A percentile compares a stretch with the other conserved stretches of the same genome.
phyloP scores from a whole-genome alignment of 2,113 vertebrate species.

The Anolis sagrei region DNA sequence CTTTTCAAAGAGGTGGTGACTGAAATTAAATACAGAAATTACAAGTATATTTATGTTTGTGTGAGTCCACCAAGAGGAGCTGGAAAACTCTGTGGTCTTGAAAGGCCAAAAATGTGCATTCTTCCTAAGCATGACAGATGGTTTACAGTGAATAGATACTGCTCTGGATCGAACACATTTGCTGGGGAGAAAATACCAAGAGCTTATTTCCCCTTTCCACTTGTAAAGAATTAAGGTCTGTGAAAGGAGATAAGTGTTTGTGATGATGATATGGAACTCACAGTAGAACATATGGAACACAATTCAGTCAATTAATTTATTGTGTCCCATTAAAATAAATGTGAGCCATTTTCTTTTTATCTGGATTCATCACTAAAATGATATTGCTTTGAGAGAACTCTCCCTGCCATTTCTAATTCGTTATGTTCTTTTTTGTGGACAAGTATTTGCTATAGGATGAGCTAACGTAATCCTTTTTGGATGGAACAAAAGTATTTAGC shows the following conservation, averaged over 20 bases:
- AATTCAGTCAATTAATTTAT: background rate
- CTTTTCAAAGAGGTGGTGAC: too few relatives aligned
- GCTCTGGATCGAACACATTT: too few relatives aligned
- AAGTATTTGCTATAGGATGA: conserved; percentile 29
- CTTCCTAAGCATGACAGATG: background rate
- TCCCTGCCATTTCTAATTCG: conserved; percentile 44
- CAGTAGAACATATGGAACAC: background rate
- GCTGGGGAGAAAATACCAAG: background rate
- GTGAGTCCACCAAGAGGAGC: background rate
- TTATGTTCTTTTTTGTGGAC: conserved; percentile 28
- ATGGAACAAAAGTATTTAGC: conserved; percentile 57
- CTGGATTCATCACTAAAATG: conserved; percentile 4
- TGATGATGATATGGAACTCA: too few relatives aligned
- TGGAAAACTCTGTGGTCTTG: too few relatives aligned
- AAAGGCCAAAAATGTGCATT: background rate
- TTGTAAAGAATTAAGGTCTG: too few relatives aligned
- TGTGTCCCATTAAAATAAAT: background rate
- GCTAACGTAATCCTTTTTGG: conserved; percentile 54
- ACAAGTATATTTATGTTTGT: background rate
- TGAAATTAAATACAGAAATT: background rate
- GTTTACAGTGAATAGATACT: background rate
- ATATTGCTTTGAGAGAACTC: conserved; percentile 26
- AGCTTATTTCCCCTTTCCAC: too few relatives aligned
- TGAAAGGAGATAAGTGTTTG: background rate
- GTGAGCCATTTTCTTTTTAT: background rate